These are phyloP conservation scores for Trichechus manatus DNA, from an alignment of 2,113 vertebrate genomes.

Conservation along the genomic window DNA sequence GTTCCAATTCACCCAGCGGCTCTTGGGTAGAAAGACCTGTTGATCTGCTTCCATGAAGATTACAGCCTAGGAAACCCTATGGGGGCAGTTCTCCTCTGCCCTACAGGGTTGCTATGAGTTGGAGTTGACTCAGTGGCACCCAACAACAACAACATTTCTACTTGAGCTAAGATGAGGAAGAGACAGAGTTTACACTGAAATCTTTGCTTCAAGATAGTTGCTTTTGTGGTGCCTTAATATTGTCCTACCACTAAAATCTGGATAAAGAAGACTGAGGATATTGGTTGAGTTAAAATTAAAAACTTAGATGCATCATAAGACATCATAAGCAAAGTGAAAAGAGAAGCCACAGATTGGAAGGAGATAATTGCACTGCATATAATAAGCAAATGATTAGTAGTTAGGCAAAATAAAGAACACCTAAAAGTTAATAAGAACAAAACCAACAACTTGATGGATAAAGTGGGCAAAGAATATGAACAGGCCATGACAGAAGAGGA, in stretches of 20 bases:
- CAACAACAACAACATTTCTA: not conserved
- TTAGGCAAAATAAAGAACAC: slow-evolving; percentile 18
- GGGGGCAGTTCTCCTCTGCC: too few species aligned
- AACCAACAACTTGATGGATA: not conserved
- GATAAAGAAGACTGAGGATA: not conserved
- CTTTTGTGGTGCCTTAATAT: not conserved
- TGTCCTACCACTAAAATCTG: not conserved
- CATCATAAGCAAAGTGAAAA: not conserved
- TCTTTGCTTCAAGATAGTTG: not conserved
- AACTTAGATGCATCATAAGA: not conserved
- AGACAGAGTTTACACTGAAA: not conserved
- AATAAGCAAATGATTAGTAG: not conserved
- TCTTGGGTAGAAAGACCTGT: too few species aligned
- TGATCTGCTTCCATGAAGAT: too few species aligned
- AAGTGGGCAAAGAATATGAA: not conserved
- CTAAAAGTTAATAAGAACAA: not conserved
- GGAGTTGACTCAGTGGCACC: too few species aligned
- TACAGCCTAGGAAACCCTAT: too few species aligned
- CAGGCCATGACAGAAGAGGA: not conserved
- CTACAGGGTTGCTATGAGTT: too few species aligned
- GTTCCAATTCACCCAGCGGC: too few species aligned
- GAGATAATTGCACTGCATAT: not conserved
- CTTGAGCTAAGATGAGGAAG: not conserved
- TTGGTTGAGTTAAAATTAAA: not conserved
- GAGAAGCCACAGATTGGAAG: not conserved